Evolutionary conservation across 2,113 vertebrate genomes (phyloP), one percentile per base, ranked within the genome.

Genomic region (Stomatorhinus ivindoensis): DNA sequence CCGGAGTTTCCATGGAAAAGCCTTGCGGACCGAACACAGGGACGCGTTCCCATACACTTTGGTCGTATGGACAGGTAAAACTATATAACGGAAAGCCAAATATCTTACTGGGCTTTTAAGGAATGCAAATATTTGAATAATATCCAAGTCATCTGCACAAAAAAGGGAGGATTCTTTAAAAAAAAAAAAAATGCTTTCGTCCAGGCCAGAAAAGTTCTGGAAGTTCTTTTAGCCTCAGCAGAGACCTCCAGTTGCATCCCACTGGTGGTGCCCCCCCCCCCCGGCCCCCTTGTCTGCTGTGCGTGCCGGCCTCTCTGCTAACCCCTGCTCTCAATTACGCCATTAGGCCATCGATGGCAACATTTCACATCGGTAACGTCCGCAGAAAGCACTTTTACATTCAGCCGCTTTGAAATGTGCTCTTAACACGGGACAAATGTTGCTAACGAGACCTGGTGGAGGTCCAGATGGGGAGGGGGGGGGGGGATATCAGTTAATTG

Each of bases 371-470:
- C 48, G 87, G 89, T 92, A 91, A 95, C 65, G 0, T 93, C 93
- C 92, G 84, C 90, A 89, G 90, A 85, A 87, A 91, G 91, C 90
- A 89, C 88, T 91, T 91, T 90, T 88, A 80, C 90, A 90, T 89
- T 91, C 86, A 88, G 86, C 89, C 46, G 88, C 91, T 91, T 87
- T 89, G 58, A 91, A 92, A 92, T 90, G 90, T 86, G 90, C 91
- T 86, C 85, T 82, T 92, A 95, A 94, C 93, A 65, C 90, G 92
- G 94, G 90, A 94, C 93, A 94, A 94, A 95, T 94, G 93, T 93
- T 92, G 51, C 88, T 93, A 94, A 95, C 90, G 91, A 93, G 92
- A 92, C 92, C 91, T 92, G 91, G 88, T 91, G 92, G 55, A 89
- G 89, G 91, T 90, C 80, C 89, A 89, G 92, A 90, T 53, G 89